These are phyloP conservation scores for Syngnathus acus DNA, from an alignment of 2,797 vertebrate species.

Conservation along the genomic window DNA sequence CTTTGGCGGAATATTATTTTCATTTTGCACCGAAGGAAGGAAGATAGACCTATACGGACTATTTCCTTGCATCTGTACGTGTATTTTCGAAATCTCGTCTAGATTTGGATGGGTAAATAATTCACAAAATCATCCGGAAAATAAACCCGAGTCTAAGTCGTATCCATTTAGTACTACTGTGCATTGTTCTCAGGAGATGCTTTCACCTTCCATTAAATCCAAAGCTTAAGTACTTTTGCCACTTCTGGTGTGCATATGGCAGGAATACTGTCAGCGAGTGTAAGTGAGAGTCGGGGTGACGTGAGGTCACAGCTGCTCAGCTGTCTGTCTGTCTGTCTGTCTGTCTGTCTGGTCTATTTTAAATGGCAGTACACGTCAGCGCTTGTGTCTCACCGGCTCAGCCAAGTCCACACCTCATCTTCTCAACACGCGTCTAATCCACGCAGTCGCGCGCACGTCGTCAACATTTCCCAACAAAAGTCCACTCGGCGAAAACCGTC, in stretches of 20 bases:
- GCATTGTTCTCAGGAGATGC: too few species aligned
- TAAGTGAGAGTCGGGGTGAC: conserved; percentile 54
- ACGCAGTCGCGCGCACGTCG: neutral
- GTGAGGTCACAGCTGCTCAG: conserved; percentile 68
- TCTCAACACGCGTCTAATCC: conserved; percentile 14
- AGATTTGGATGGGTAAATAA: too few species aligned
- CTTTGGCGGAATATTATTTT: too few species aligned
- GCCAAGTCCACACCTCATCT: conserved; percentile 33
- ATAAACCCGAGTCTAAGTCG: too few species aligned
- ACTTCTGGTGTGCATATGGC: conserved; percentile 9
- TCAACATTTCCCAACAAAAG: neutral
- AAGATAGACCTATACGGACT: too few species aligned
- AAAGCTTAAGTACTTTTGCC: neutral
- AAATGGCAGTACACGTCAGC: conserved; percentile 60
- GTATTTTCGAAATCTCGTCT: too few species aligned
- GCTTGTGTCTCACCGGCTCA: conserved; percentile 50
- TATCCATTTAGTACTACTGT: too few species aligned
- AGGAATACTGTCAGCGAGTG: conserved; percentile 40
- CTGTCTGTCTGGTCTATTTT: conserved; percentile 69
- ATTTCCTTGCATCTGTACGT: too few species aligned
- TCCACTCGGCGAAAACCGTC: neutral
- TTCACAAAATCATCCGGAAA: too few species aligned
- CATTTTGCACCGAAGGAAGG: too few species aligned
- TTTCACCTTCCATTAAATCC: neutral
- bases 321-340: conserved; percentile 69